These are phyloP conservation scores for Cinclus cinclus DNA, from an alignment of 2,113 vertebrate genomes.

Conservation along the genomic window DNA sequence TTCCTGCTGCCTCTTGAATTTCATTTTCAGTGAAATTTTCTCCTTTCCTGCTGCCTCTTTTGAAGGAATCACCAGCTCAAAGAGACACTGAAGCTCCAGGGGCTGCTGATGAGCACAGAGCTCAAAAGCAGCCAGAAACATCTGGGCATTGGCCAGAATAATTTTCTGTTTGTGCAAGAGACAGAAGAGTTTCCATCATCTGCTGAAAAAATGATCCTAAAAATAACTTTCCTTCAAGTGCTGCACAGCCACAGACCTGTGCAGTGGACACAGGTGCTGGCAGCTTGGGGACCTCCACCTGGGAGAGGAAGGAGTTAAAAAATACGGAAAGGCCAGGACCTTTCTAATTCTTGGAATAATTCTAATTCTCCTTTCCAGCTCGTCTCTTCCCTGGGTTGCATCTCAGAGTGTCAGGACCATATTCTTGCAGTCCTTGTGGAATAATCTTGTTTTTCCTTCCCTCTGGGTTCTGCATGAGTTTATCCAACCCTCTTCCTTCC, in stretches of 20 bases:
- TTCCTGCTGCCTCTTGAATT: not conserved
- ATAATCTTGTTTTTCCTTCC: not conserved
- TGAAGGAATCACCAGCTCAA: not conserved
- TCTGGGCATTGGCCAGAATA: not conserved
- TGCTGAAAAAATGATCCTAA: slow-evolving; percentile 20
- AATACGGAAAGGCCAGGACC: not conserved
- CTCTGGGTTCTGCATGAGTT: not conserved
- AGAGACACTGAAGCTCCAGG: not conserved
- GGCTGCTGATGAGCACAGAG: not conserved
- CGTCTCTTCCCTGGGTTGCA: not conserved
- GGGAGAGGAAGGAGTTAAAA: not conserved
- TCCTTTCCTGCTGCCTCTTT: not conserved
- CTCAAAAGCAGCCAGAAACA: not conserved
- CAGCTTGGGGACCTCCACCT: not conserved
- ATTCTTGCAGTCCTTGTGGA: not conserved
- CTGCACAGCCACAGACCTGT: not conserved
- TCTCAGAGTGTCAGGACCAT: not conserved
- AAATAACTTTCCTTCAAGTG: slow-evolving; percentile 8
- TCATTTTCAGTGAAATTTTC: not conserved
- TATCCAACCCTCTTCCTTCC: not conserved
- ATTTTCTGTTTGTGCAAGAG: not conserved
- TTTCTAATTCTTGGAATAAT: not conserved
- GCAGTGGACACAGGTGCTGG: not conserved
- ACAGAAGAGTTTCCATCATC: slow-evolving; percentile 31
- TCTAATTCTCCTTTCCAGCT: not conserved